Evolutionary conservation across 2,888 invertebrate species (phyloP), one percentile per base, ranked within the genome.

Genomic region (Catocala fraxini): DNA sequence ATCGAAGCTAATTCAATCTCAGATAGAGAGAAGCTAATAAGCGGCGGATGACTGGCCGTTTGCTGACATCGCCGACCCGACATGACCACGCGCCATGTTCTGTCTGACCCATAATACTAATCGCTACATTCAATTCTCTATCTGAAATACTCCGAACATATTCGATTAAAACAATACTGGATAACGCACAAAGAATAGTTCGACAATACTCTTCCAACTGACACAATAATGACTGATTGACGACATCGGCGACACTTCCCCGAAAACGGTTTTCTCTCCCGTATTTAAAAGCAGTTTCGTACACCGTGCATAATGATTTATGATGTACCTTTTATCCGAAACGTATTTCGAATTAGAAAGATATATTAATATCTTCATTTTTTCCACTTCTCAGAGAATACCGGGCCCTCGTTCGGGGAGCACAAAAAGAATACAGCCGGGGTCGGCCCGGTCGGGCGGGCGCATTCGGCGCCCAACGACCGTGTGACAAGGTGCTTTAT

Each of bases 401-500:
- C 85, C 85, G 84, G 87, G 87, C 86, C 87, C 88, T 88, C 85
- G 88, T 83, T 83, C 86, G 82, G 79, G 81, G 82, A 85, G 83
- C 82, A 93, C 93, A 93, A 93, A 93, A 93, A 91, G 92, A 92
- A 89, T 87, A 62, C 51, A 89, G 73, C 82, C 86, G 85, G 89
- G 91, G 88, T 87, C 89, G 89, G 80, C 82, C 87, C 82, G 91
- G 88, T 87, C 89, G 89, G 80, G 82, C 88, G 82, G 81, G 83
- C 89, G 89, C 89, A 90, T 91, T 91, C 87, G 91, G 90, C 91
- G 92, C 91, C 92, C 93, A 93, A 93, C 92, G 92, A 92, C 87
- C 94, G 94, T 93, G 92, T 93, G 94, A 94, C 94, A 93, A 91
- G 92, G 93, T 93, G 92, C 94, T 93, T 93, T 93, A 93, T 93